Evolutionary conservation across 2,113 vertebrate species (phyloP).

Genomic region (Paralichthys olivaceus): DNA sequence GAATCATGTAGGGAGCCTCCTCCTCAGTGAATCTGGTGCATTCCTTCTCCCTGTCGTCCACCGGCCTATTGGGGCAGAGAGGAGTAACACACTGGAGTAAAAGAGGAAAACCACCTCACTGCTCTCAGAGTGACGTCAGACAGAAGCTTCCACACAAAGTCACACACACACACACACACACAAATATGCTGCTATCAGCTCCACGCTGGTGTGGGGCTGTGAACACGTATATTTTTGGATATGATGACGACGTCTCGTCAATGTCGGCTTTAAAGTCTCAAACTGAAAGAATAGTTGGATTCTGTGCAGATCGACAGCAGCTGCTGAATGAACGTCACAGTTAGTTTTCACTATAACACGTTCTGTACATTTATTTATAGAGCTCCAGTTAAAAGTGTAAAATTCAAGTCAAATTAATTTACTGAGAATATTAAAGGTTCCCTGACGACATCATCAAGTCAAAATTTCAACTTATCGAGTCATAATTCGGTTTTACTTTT

Average conservation of each 20-base stretch:
- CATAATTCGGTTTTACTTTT: too few species aligned
- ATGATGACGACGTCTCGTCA: neutral
- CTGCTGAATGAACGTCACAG: neutral
- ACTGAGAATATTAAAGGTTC: too few species aligned
- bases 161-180: neutral
- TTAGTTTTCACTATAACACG: too few species aligned
- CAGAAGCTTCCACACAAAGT: constrained; percentile 31
- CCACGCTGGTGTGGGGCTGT: neutral
- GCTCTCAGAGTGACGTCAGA: constrained; percentile 61
- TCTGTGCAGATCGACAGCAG: neutral
- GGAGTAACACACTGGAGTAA: constrained; percentile 49
- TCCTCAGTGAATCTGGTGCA: constrained; percentile 43
- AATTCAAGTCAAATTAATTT: too few species aligned
- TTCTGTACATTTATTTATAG: too few species aligned
- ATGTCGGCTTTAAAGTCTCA: neutral
- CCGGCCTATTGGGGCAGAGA: neutral
- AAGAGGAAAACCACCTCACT: constrained; percentile 69
- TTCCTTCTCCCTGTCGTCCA: constrained; percentile 55
- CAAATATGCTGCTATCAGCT: neutral
- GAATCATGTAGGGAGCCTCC: constrained; percentile 45
- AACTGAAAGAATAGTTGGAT: constrained; percentile 3
- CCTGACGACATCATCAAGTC: too few species aligned
- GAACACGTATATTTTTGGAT: neutral
- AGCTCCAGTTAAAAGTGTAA: too few species aligned
- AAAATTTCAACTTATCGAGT: too few species aligned